These are phyloP conservation scores for Ahaetulla prasina DNA, from an alignment of 2,113 vertebrate species.

Conservation along the genomic window DNA sequence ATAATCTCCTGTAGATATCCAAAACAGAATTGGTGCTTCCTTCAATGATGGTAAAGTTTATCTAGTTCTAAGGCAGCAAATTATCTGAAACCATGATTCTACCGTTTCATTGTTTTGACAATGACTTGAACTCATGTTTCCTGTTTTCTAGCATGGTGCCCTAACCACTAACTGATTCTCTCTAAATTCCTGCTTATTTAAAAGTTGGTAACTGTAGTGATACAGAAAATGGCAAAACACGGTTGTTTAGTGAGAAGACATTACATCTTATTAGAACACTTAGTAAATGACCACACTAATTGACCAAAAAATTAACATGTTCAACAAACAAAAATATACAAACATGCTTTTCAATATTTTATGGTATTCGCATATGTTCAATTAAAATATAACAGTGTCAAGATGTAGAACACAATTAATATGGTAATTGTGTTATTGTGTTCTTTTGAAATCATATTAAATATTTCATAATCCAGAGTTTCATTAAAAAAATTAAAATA, in stretches of 20 bases:
- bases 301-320: background rate
- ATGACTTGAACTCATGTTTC: background rate
- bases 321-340: background rate
- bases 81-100: background rate
- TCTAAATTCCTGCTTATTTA: background rate
- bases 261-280: background rate
- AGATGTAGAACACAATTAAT: background rate
- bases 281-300: background rate
- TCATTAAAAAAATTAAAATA: background rate
- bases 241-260: background rate
- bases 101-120: background rate
- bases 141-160: background rate
- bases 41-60: background rate
- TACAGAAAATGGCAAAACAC: background rate
- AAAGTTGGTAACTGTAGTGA: background rate
- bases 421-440: background rate
- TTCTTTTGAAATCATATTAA: background rate
- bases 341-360: background rate
- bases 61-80: background rate
- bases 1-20: background rate
- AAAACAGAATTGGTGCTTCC: background rate
- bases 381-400: background rate
- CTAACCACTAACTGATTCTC: background rate
- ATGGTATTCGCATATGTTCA: background rate
- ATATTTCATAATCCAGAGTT: background rate